Evolutionary conservation across 2,888 invertebrate genomes (phyloP).

Genomic region (Pyralis farinalis): DNA sequence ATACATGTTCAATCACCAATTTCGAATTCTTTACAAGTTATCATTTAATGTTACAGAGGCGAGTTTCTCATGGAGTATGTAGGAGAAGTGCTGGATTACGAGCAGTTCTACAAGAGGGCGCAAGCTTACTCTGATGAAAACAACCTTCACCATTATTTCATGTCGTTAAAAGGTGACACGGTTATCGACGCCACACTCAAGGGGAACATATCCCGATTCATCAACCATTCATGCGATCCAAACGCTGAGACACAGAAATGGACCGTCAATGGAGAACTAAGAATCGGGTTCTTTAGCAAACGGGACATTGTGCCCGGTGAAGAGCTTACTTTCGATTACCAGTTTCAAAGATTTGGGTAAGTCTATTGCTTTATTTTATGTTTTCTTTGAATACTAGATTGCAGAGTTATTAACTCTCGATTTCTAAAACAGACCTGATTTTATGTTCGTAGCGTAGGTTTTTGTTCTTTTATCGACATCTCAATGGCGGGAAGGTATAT

Average conservation of each 20-base stretch:
- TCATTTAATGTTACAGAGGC: conserved; percentile 81
- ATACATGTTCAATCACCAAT: no score
- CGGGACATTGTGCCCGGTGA: conserved; percentile 91
- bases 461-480: no score
- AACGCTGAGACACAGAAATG: conserved; percentile 99
- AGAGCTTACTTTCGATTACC: conserved; percentile 99
- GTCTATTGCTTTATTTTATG: no score
- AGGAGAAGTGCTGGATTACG: conserved; percentile 96
- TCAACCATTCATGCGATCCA: conserved; percentile 99
- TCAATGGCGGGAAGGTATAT: no score
- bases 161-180: conserved; percentile 94
- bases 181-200: conserved; percentile 96
- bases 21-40: no score
- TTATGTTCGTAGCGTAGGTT: no score
- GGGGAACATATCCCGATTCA: conserved; percentile 98
- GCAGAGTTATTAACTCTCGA: no score
- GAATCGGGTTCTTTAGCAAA: conserved; percentile 98
- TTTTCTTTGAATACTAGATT: no score
- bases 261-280: conserved; percentile 95
- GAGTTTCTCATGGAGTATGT: conserved; percentile 99
- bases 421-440: no score
- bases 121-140: conserved; percentile 94
- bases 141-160: conserved; percentile 97
- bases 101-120: conserved; percentile 93
- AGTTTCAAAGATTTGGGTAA: conserved; percentile 97